Evolutionary conservation across 30 jellyfish, hydroid and myxozoan genomes (phyloP), one percentile per base, ranked within the genome.

Genomic region (Clytia hemisphaerica): DNA sequence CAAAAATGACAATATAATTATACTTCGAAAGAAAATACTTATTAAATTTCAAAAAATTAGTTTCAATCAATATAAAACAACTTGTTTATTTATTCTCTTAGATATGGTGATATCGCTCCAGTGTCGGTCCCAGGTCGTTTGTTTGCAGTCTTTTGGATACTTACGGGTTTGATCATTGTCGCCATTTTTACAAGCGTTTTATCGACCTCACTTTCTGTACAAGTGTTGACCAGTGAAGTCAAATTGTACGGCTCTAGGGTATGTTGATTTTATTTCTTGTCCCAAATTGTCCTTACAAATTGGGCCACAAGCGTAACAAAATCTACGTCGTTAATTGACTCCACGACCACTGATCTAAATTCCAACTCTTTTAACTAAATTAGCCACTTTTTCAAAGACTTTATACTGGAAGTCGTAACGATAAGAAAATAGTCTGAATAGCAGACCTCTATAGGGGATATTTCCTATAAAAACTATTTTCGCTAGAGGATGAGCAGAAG

Each of bases 81-180:
- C n/a, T n/a, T n/a, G n/a, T n/a, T n/a, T 27, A 2, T 58, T 37
- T n/a, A 7, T 40, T 36, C 25, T 22, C 54, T 2, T 47, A 80
- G 93, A 21, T 80, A 80, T 53, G 93, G 93, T 12, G 93, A 80
- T 72, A 80, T 80, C 40, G 93, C 93, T 59, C 93, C 93, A 70
- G 78, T 71, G 72, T 85, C 86, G 15, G 71, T 80, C 22, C 93
- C 93, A 2, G 93, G 93, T 16, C 80, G 93, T 9, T 26, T 80
- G 45, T 80, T 80, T 80, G 93, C 93, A 60, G 72, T 80, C 61
- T 60, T 80, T 48, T 80, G 93, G 93, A 80, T 80, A 26, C 82
- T 80, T 3, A 80, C 93, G 24, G 93, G 93, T 21, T 57, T 80
- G 59, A 64, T 80, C 4, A 80, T 80, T 44, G 72, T 80, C 9